Conservation (phyloP, 2,797 vertebrate species). For the Hyperoplus immaculatus region DNA sequence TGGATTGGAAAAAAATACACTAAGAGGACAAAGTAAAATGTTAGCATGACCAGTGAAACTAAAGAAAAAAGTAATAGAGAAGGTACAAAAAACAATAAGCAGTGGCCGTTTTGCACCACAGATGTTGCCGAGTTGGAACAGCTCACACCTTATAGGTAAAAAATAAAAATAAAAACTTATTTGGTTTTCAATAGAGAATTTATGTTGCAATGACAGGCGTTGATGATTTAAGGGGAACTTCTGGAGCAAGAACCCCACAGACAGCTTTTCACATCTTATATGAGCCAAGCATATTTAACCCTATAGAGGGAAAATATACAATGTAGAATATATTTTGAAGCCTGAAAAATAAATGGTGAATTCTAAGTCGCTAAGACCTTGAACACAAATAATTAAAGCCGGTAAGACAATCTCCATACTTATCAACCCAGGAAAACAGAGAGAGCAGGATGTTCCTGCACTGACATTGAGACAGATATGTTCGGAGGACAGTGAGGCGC, state of each 20-base stretch:
- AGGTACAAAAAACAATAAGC: conserved; percentile 28
- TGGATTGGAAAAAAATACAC: conserved; percentile 24
- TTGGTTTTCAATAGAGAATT: conserved; percentile 37
- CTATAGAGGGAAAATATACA: conserved; percentile 4
- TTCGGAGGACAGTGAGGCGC: conserved; percentile 35
- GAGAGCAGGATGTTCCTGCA: conserved; percentile 29
- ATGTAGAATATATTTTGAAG: not conserved
- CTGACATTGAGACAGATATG: conserved; percentile 43
- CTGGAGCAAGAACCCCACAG: conserved; percentile 27
- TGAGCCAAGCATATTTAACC: conserved; percentile 32
- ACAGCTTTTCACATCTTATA: conserved; percentile 11
- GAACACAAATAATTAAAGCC: not conserved
- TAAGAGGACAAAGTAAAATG: not conserved
- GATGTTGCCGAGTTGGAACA: conserved; percentile 46
- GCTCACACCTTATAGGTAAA: conserved; percentile 44
- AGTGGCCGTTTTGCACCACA: conserved; percentile 2
- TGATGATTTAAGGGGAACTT: conserved; percentile 38
- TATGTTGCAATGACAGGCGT: conserved; percentile 38
- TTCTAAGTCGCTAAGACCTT: conserved; percentile 2
- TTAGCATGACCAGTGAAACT: conserved; percentile 8
- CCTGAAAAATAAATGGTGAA: conserved; percentile 5
- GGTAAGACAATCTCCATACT: not conserved
- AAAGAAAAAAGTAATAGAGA: not conserved
- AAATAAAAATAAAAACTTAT: conserved; percentile 32
- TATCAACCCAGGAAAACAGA: conserved; percentile 9